A percentile compares a stretch with the other conserved stretches of the same genome.
phyloP scores from a whole-genome alignment of 2,113 vertebrate genomes.

The Cochlearius cochlearius region DNA sequence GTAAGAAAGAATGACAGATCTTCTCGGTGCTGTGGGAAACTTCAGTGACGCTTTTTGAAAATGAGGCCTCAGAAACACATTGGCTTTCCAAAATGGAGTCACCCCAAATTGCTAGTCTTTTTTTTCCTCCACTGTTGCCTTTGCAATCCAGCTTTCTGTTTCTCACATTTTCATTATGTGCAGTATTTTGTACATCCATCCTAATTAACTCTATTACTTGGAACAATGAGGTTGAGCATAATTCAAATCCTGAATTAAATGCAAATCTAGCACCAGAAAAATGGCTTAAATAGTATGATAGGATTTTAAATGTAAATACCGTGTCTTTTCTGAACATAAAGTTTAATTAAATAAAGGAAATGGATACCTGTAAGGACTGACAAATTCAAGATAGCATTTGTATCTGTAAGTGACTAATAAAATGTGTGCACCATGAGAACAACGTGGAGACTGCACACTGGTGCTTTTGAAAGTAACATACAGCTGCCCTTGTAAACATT shows the following conservation, averaged over 20 bases:
- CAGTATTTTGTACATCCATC: background rate
- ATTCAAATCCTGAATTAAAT: background rate
- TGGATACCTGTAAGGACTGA: background rate
- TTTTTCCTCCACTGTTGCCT: background rate
- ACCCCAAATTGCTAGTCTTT: background rate
- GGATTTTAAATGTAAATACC: background rate
- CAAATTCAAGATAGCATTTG: background rate
- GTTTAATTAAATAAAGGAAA: background rate
- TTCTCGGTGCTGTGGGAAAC: background rate
- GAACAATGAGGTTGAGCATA: background rate
- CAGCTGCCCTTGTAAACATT: background rate
- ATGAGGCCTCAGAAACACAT: background rate
- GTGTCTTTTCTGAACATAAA: background rate
- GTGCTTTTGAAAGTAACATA: background rate
- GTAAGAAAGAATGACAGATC: background rate
- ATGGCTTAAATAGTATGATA: background rate
- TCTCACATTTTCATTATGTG: background rate
- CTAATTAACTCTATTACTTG: background rate
- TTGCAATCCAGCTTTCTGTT: background rate
- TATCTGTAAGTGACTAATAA: background rate
- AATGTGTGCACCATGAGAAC: background rate
- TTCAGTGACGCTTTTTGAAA: background rate
- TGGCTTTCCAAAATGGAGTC: background rate
- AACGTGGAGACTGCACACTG: accelerated
- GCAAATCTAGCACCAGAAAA: background rate